Evolutionary conservation across 92 coral and sea anemone species (phyloP).

Genomic region (Palythoa caribaeorum): DNA sequence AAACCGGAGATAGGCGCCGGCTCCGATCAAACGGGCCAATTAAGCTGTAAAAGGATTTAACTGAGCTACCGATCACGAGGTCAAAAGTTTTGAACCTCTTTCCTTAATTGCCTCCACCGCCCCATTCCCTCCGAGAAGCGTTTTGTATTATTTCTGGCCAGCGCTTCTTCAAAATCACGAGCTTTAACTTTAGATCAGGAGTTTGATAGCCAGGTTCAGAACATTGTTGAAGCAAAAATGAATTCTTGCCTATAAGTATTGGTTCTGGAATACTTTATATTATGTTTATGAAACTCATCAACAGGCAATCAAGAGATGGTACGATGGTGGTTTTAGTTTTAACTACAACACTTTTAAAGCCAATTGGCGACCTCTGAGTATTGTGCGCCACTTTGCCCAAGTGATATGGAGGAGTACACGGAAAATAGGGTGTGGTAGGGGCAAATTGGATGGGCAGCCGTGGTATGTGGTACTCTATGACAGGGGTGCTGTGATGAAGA

Average conservation of each 20-base stretch:
- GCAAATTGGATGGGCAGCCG: conserved; percentile 5
- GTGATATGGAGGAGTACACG: conserved; percentile 15
- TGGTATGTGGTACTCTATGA: conserved; percentile 32
- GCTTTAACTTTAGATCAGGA: too few relatives aligned
- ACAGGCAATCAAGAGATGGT: conserved; percentile 41
- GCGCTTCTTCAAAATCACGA: too few relatives aligned
- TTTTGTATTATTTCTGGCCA: too few relatives aligned
- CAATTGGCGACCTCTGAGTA: not conserved
- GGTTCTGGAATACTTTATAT: not conserved
- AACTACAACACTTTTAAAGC: conserved; percentile 18
- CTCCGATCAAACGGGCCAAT: too few relatives aligned
- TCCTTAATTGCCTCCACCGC: too few relatives aligned
- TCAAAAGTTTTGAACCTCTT: too few relatives aligned
- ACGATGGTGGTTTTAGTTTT: conserved; percentile 2
- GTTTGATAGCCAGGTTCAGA: not conserved
- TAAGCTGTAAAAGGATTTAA: too few relatives aligned
- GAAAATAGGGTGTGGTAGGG: conserved; percentile 26
- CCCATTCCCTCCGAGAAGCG: too few relatives aligned
- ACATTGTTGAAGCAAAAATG: not conserved
- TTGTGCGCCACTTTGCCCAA: conserved; percentile 39
- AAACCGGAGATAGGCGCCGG: too few relatives aligned
- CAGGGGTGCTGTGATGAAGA: conserved; percentile 19
- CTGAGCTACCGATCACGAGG: too few relatives aligned
- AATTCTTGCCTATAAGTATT: not conserved
- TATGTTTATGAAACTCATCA: not conserved